Percentiles rank a stretch among this genome's conserved stretches.
phyloP scores from a whole-genome alignment of 2,797 vertebrate genomes.

The Podarcis siculus region DNA sequence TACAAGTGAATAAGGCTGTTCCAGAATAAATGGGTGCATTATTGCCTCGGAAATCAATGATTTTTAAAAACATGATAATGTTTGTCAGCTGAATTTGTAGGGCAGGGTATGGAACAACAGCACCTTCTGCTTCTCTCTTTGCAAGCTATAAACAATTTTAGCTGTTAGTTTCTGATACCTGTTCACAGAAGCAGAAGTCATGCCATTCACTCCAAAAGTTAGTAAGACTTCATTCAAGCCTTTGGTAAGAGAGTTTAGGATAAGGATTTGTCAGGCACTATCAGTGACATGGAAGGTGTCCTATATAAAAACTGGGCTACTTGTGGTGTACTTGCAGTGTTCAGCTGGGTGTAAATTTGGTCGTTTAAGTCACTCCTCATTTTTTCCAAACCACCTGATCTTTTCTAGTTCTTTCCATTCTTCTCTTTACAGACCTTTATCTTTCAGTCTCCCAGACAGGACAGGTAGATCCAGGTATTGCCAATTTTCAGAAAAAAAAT shows the following conservation, averaged over 20 bases:
- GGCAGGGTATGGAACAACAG: neutral
- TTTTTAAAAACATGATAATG: neutral
- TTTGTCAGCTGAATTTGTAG: neutral
- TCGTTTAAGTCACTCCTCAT: conserved; percentile 88
- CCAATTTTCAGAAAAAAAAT: conserved; percentile 84
- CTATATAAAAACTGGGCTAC: conserved; percentile 59
- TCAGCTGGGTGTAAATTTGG: conserved; percentile 78
- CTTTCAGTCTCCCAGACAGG: conserved; percentile 99
- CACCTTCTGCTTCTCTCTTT: neutral
- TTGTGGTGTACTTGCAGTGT: conserved; percentile 69
- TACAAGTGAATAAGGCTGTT: neutral
- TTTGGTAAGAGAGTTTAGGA: conserved; percentile 54
- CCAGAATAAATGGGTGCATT: neutral
- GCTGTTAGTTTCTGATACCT: conserved; percentile 4
- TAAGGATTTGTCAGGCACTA: conserved; percentile 74
- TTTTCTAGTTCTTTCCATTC: conserved; percentile 98
- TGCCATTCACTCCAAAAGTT: conserved; percentile 42
- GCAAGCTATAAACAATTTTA: neutral
- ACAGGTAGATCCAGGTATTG: conserved; percentile 99
- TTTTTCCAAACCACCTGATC: conserved; percentile 90
- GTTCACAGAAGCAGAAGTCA: conserved; percentile 46
- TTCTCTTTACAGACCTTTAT: conserved; percentile 99
- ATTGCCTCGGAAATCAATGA: neutral
- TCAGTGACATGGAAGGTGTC: conserved; percentile 75
- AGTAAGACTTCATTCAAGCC: conserved; percentile 52